These are phyloP conservation scores for Gambusia yucatana DNA, from an alignment of 2,797 vertebrate species.

Conservation along the genomic window DNA sequence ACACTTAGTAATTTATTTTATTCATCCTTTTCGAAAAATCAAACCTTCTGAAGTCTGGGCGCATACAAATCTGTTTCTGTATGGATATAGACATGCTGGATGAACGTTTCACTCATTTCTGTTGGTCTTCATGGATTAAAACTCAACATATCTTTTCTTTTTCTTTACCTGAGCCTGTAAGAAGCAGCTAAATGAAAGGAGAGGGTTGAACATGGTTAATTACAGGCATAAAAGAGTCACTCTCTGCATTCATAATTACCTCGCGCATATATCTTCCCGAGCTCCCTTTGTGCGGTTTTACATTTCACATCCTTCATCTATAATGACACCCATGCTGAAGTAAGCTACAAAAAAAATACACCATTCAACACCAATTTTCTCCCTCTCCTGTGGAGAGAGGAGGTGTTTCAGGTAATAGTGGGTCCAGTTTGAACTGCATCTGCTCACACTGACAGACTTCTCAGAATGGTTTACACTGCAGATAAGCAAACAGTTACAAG, in stretches of 20 bases:
- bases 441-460: not conserved
- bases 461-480: not conserved
- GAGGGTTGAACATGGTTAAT: constrained; percentile 55
- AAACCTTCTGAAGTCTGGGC: not conserved
- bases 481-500: constrained; percentile 6
- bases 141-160: not conserved
- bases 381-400: constrained; percentile 41
- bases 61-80: not conserved
- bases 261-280: constrained; percentile 40
- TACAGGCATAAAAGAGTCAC: constrained; percentile 51
- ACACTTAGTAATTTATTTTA: not conserved
- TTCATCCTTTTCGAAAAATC: not conserved
- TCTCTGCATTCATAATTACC: constrained; percentile 64
- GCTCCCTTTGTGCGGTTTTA: constrained; percentile 46
- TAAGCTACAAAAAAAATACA: constrained; percentile 45
- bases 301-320: constrained; percentile 30
- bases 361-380: constrained; percentile 35
- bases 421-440: constrained; percentile 32
- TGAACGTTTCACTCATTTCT: not conserved
- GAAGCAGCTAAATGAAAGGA: constrained; percentile 39
- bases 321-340: constrained; percentile 54
- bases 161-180: constrained; percentile 34
- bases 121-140: not conserved
- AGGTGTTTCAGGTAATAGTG: constrained; percentile 48
- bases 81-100: not conserved